A percentile compares a stretch with the other conserved stretches of the same genome.
These are phyloP conservation scores for Sphyrna mokarran DNA, from an alignment of 2,113 vertebrate species.

Conservation along the genomic window DNA sequence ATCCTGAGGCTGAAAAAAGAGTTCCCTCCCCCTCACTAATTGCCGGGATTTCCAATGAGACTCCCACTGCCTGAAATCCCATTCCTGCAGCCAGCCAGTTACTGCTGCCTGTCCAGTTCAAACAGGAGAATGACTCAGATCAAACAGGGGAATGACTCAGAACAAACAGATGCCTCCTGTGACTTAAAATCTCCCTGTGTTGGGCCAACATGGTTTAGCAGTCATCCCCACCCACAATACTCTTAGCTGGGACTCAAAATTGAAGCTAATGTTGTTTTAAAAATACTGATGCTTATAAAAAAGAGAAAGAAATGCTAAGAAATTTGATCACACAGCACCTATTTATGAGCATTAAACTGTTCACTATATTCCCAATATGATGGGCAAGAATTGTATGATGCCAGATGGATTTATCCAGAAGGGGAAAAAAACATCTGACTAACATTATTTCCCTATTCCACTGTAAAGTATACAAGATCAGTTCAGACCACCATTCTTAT, in stretches of 20 bases:
- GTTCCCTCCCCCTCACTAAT: neutral
- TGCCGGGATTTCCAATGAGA: neutral
- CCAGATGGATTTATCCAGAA: neutral
- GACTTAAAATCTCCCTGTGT: neutral
- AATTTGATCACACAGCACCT: neutral
- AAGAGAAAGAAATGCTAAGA: neutral
- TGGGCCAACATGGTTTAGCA: neutral
- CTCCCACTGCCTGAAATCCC: neutral
- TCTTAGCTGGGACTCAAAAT: neutral
- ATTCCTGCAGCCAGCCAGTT: neutral
- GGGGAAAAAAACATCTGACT: too few relatives aligned
- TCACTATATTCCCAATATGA: neutral
- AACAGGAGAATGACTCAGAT: neutral
- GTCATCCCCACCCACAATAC: neutral
- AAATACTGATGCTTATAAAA: neutral
- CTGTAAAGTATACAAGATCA: too few relatives aligned
- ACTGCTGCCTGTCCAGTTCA: neutral
- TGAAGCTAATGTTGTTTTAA: neutral
- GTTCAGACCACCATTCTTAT: too few relatives aligned
- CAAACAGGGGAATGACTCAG: neutral
- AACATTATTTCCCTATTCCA: too few relatives aligned
- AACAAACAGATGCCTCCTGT: neutral
- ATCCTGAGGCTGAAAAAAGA: neutral
- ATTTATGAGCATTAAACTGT: neutral
- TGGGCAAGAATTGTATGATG: neutral